Conservation (phyloP, 2,888 invertebrate genomes). For the Cyclophora albipunctata region DNA sequence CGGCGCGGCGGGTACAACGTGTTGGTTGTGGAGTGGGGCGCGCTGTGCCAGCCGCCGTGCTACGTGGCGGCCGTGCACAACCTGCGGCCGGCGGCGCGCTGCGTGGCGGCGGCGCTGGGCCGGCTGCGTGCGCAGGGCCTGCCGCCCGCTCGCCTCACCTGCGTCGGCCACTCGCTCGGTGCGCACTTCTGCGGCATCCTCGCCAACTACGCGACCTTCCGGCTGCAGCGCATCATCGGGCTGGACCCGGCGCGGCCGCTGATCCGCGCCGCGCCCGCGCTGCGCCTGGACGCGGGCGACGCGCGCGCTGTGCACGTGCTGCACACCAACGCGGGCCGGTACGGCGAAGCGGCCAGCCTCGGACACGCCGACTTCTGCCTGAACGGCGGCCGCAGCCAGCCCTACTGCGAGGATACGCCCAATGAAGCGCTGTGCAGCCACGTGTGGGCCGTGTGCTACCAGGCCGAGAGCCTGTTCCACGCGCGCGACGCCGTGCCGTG, state of each 20-base stretch:
- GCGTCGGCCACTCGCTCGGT: constrained; percentile 86
- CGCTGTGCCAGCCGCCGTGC: constrained; percentile 80
- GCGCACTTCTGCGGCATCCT: constrained; percentile 86
- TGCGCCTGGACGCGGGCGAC: constrained; percentile 81
- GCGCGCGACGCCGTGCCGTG: constrained; percentile 80
- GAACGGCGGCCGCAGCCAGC: constrained; percentile 85
- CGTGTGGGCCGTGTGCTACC: constrained; percentile 86
- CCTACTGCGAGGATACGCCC: constrained; percentile 82
- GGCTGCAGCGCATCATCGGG: constrained; percentile 83
- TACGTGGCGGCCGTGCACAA: constrained; percentile 86
- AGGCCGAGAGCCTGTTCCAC: constrained; percentile 83
- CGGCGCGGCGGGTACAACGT: constrained; percentile 85
- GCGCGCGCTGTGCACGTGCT: constrained; percentile 85
- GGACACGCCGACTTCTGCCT: constrained; percentile 88
- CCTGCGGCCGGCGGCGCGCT: constrained; percentile 81
- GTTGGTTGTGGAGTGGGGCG: constrained; percentile 86
- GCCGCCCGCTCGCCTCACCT: constrained; percentile 79
- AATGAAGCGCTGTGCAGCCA: constrained; percentile 86
- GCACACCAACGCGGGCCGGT: constrained; percentile 87
- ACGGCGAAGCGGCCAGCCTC: constrained; percentile 82
- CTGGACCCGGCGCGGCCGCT: constrained; percentile 85
- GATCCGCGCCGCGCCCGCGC: constrained; percentile 77
- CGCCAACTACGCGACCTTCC: constrained; percentile 81
- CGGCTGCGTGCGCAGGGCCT: constrained; percentile 79
- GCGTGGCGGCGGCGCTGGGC: constrained; percentile 79